Evolutionary conservation across 2,113 vertebrate genomes (phyloP), one percentile per base, ranked within the genome.

Genomic region (Paratilapia polleni): DNA sequence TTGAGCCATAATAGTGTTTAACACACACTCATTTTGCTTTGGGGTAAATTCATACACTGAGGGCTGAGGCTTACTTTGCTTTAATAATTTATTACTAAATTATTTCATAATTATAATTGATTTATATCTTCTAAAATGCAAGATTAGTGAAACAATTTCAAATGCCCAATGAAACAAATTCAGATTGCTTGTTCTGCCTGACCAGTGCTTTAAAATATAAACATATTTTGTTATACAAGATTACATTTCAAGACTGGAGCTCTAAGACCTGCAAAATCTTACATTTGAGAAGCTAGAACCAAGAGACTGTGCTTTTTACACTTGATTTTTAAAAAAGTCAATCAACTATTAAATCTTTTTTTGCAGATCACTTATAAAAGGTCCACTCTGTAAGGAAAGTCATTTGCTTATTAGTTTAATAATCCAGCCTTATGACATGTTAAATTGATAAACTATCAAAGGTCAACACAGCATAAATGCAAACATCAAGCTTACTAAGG

Each of bases 401-500:
- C 1, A 12, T 52, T 49, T 70, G 41, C 10, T 84, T 19, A 61
- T 64, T 80, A 58, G 49, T 81, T 87, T 34, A 12, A 64, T 47
- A n/a, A 82, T 24, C 28, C 7, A 2, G 3, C 54, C 10, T 75
- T 58, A 19, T 6, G 58, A 5, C 12, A 60, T 78, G 49, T 61
- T 4, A 19, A 76, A 86, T 77, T 9, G 56, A 56, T 34, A 62
- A 82, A 78, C 11, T 36, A 56, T 70, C 34, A 38, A 77, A 61
- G 28, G 17, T 82, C 38, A 52, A 31, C 49, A 3, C 17, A 52
- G 24, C 43, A 13, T 73, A 73, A 70, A 70, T 52, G 52, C 20
- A 31, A 73, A 31, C 5, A 24, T 15, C 49, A 66, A 22, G 81
- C 56, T 89, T 57, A 63, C 19, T 58, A 78, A 68, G 80, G 64